phyloP scores from a whole-genome alignment of 2,113 vertebrate genomes.

The Mesitornis unicolor region DNA sequence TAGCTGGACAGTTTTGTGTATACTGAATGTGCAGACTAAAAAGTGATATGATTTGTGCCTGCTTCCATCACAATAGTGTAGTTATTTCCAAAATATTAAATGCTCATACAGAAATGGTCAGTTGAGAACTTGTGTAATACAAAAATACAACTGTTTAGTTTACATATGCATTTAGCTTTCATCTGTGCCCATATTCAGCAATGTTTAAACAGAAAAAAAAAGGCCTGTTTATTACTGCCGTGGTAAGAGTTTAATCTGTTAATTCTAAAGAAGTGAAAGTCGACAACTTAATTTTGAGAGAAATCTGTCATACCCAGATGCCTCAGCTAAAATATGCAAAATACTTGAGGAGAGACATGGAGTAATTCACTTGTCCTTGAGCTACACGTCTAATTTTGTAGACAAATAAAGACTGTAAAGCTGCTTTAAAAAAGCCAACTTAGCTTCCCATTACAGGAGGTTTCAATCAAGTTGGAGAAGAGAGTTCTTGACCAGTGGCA shows the following conservation, averaged over 20 bases:
- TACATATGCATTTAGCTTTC: neutral
- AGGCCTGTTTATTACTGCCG: neutral
- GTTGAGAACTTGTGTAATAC: neutral
- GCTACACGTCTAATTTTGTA: neutral
- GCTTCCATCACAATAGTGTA: neutral
- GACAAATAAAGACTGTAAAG: slow-evolving; percentile 39
- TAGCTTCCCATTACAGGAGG: slow-evolving; percentile 9
- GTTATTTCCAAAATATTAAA: neutral
- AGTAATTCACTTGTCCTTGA: slow-evolving; percentile 22
- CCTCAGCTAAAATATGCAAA: neutral
- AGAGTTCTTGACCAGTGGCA: neutral
- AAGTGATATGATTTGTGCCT: neutral
- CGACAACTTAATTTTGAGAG: neutral
- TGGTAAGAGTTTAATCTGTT: neutral
- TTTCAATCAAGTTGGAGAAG: slow-evolving; percentile 16
- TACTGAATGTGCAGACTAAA: neutral
- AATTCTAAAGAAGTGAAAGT: neutral
- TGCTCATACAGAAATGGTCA: neutral
- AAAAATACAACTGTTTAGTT: neutral
- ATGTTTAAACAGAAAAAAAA: neutral
- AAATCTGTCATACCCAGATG: neutral
- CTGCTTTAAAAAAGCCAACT: slow-evolving; percentile 36
- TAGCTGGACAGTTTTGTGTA: neutral
- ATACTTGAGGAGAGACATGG: neutral
- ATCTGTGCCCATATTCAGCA: neutral